phyloP scores from a whole-genome alignment of 92 coral and sea anemone species.

The Heliopora coerulea region DNA sequence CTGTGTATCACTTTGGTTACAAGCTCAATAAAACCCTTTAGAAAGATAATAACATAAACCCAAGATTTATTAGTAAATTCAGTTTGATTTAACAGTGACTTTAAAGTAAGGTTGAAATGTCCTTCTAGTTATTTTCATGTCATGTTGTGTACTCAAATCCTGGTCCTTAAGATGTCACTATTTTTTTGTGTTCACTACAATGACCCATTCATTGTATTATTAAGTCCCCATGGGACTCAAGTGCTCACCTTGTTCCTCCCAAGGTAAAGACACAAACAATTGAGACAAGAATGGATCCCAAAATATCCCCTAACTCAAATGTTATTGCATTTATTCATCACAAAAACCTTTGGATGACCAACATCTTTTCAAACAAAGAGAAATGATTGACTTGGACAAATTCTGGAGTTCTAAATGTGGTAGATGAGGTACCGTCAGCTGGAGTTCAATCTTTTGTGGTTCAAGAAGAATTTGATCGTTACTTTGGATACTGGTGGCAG shows the following conservation, averaged over 20 bases:
- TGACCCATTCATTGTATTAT: background rate
- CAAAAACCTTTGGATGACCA: conserved; percentile 90
- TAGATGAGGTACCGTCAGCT: conserved; percentile 86
- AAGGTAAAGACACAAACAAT: conserved; percentile 77
- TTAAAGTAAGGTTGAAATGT: too few species aligned
- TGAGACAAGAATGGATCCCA: conserved; percentile 94
- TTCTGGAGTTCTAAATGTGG: conserved; percentile 63
- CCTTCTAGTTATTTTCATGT: too few species aligned
- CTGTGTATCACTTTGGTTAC: too few species aligned
- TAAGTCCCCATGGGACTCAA: conserved; percentile 40
- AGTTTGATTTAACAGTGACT: too few species aligned
- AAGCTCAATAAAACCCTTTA: too few species aligned
- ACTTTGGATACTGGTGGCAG: conserved; percentile 99
- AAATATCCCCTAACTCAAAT: conserved; percentile 91
- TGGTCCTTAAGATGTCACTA: too few species aligned
- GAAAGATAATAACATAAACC: too few species aligned
- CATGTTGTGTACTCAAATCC: too few species aligned
- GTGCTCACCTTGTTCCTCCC: conserved; percentile 55
- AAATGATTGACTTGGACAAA: conserved; percentile 82
- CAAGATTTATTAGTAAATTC: too few species aligned
- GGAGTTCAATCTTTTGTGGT: conserved; percentile 98
- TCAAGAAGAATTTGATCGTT: conserved; percentile 95
- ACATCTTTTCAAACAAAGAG: conserved; percentile 72
- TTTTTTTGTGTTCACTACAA: too few species aligned
- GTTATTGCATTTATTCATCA: conserved; percentile 90